Evolutionary conservation across 2,888 invertebrate genomes (phyloP), one percentile per base, ranked within the genome.

Genomic region (Spodoptera picta): DNA sequence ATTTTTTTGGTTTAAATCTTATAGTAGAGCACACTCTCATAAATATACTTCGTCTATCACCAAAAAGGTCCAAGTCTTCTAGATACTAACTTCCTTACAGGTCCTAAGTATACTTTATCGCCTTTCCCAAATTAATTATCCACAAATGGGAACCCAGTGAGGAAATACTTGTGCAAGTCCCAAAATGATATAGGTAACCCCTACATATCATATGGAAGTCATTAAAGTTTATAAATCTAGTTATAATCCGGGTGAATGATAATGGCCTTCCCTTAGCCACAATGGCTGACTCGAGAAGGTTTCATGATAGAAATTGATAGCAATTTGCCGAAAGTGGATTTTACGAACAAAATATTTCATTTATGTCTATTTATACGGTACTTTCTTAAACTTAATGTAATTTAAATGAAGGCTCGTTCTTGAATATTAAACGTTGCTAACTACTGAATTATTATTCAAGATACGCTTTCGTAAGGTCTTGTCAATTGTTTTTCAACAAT

Each of bases 171-270:
- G 27, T 42, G 3, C 10, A 12, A 45, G 14, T 58, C 41, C 57
- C 24, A 49, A 55, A 66, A 43, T 55, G 11, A 43, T n/a, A 44
- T 27, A 60, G 24, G n/a, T 56, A 59, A 46, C 45, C 57, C 50
- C 27, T 7, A 48, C 46, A 51, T 58, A 65, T 52, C 43, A 67
- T 59, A 65, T 54, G 58, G 36, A 65, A 76, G 61, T 68, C 62
- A 70, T 72, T 73, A 62, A 70, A 78, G 68, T 79, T 75, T 74
- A 70, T 69, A 64, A 71, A 72, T 70, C 62, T 69, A 69, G 68
- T 75, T 73, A 66, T 56, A 72, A 73, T 81, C 71, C 69, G 72
- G 80, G 73, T 73, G 62, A 64, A 65, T 59, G 62, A 51, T 68
- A 69, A 76, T 74, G 54, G 56, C 59, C 63, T 62, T 61, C 65